phyloP scores from a whole-genome alignment of 2,888 invertebrate species.

The Subacronicta megacephala region DNA sequence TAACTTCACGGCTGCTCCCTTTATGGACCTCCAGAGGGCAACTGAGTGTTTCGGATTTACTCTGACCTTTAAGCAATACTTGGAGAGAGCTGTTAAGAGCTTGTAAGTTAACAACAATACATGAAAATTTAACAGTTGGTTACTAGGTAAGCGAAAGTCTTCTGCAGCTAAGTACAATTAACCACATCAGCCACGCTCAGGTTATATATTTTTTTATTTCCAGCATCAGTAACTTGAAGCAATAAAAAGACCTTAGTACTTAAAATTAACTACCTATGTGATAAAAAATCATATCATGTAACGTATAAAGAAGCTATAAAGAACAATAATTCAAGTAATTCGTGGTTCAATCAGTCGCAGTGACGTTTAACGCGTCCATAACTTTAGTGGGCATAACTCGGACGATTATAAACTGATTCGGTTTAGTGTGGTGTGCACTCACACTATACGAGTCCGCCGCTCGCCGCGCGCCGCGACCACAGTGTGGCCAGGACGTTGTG shows the following conservation, averaged over 20 bases:
- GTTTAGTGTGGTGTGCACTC: constrained; percentile 11
- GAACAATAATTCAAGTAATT: constrained; percentile 46
- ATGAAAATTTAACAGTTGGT: too few relatives aligned
- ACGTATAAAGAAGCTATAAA: constrained; percentile 27
- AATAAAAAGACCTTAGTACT: not conserved
- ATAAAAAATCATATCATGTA: constrained; percentile 23
- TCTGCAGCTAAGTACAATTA: constrained; percentile 5
- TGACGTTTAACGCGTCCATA: constrained; percentile 61
- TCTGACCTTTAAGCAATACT: constrained; percentile 28
- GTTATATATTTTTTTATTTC: not conserved
- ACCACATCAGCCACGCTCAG: too few relatives aligned
- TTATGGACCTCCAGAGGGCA: constrained; percentile 44
- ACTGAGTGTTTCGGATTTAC: constrained; percentile 42
- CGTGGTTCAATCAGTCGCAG: constrained; percentile 53
- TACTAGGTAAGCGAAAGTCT: too few relatives aligned
- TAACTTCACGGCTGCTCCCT: constrained; percentile 42
- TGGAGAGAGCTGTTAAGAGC: constrained; percentile 2
- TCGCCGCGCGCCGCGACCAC: constrained; percentile 14
- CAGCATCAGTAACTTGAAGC: not conserved
- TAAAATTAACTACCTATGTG: not conserved
- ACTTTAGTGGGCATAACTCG: constrained; percentile 58
- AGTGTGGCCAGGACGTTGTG: constrained; percentile 11
- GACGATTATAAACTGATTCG: constrained; percentile 18
- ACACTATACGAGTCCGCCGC: constrained; percentile 13
- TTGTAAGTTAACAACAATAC: too few relatives aligned